Evolutionary conservation across 2,113 vertebrate species (phyloP).

Genomic region (Ascaphus truei): DNA sequence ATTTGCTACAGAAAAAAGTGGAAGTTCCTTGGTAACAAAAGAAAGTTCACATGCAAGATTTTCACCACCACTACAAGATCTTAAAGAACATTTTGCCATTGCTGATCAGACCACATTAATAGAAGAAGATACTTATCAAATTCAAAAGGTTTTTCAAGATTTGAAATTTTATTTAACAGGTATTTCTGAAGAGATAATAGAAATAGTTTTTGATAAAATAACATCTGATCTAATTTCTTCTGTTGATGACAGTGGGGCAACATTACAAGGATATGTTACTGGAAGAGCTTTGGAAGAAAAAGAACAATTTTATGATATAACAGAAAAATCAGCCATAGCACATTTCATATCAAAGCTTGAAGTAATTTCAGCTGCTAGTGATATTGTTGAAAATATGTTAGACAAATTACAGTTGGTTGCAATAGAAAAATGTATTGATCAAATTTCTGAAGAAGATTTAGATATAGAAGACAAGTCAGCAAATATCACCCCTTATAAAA

Average conservation of each 20-base stretch:
- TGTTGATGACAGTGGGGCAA: slow-evolving; percentile 24
- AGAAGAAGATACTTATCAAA: too few species aligned
- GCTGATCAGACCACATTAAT: too few species aligned
- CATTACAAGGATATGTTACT: not conserved
- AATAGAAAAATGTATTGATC: slow-evolving; percentile 40
- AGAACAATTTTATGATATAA: not conserved
- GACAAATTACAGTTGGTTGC: slow-evolving; percentile 41
- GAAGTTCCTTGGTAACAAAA: too few species aligned
- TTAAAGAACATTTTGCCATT: too few species aligned
- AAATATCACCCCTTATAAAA: not conserved
- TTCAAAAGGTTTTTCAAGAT: slow-evolving; percentile 46
- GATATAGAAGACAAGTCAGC: not conserved
- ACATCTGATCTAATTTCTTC: slow-evolving; percentile 43
- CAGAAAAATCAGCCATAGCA: slow-evolving; percentile 4
- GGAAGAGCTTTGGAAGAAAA: not conserved
- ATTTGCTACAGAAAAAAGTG: too few species aligned
- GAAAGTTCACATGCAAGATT: too few species aligned
- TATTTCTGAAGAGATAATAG: slow-evolving; percentile 45
- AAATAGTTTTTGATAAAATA: slow-evolving; percentile 47
- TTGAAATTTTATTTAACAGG: slow-evolving; percentile 47
- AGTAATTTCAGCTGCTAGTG: slow-evolving; percentile 40
- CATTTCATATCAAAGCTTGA: slow-evolving; percentile 16
- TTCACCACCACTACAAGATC: too few species aligned
- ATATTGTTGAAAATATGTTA: slow-evolving; percentile 50
- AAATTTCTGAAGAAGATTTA: slow-evolving; percentile 40